Base-by-base conservation (phyloP, 1,140 invertebrate genomes). In the Dendrolimus punctatus region DNA sequence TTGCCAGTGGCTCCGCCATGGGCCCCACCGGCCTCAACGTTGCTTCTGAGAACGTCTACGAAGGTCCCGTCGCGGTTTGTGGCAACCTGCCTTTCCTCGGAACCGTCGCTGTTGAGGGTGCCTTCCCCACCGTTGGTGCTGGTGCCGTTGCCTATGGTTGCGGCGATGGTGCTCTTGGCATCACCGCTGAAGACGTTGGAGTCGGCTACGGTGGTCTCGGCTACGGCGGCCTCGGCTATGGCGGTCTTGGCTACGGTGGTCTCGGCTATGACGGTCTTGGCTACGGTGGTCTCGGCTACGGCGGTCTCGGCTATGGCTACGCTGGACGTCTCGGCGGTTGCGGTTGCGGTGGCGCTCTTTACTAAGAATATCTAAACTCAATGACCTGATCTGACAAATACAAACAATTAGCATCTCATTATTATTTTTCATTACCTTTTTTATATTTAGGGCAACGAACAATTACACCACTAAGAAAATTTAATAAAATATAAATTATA, bases 71-170 rank as follows among this genome's bases (percentile, higher is more conserved):
- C n/a, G 50, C 49, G 8, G 49, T 55, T 23, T 40, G 37, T 40
- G 58, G 53, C 7, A 49, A 51, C n/a, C 7, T 55, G 45, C 46
- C 46, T n/a, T 43, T 60, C 43, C 58, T 62, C 46, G 73, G 73
- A 40, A 67, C 65, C 39, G 50, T 40, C 2, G 64, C 64, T 52
- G 66, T 76, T 37, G 58, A 66, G 46, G 57, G 55, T 6, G 70
- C 68, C 4, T 48, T 79, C 23, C 57, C 62, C 9, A 49, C 72
- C 5, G 64, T 64, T 6, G 71, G 69, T 47, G 60, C 55, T 50
- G 71, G 73, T 39, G 53, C 62, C 1, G 62, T 75, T 6, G 53
- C 68, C n/a, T 51, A 51, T n/a, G 69, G 69, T 6, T 72, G 71
- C 50, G 68, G 65, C 6, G 59, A 61, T n/a, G 61, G 57, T 39